A percentile compares a stretch with the other conserved stretches of the same genome.
Conservation (phyloP, 2,113 vertebrate genomes). For the Saccopteryx leptura region DNA sequence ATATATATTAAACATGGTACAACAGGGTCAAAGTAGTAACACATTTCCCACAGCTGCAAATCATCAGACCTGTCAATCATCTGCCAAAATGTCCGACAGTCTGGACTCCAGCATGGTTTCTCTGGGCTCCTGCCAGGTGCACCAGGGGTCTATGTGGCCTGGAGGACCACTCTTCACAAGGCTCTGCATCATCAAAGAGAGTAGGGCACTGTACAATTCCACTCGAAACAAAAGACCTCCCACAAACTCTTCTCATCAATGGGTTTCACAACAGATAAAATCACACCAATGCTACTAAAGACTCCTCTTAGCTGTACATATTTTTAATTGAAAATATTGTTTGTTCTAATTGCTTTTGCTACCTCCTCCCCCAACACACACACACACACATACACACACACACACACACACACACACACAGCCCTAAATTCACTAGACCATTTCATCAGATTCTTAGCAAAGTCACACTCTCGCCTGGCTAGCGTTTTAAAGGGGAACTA, state of each 20-base stretch:
- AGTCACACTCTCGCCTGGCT: slow-evolving; percentile 66
- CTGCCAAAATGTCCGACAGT: slow-evolving; percentile 76
- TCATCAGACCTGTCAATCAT: slow-evolving; percentile 66
- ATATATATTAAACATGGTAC: slow-evolving; percentile 81
- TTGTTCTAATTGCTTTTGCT: slow-evolving; percentile 32
- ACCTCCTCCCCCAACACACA: not conserved
- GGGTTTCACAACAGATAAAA: slow-evolving; percentile 51
- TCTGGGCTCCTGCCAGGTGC: slow-evolving; percentile 69
- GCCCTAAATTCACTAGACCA: slow-evolving; percentile 25
- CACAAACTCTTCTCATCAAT: not conserved
- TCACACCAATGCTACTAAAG: slow-evolving; percentile 71
- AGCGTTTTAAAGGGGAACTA: slow-evolving; percentile 67
- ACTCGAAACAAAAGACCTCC: not conserved
- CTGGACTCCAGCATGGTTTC: slow-evolving; percentile 68
- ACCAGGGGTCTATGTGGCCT: not conserved
- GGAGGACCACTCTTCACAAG: not conserved
- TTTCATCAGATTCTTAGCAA: slow-evolving; percentile 59
- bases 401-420: not conserved
- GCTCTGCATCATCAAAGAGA: not conserved
- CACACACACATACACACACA: too few species aligned
- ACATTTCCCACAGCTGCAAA: slow-evolving; percentile 80
- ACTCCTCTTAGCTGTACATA: not conserved
- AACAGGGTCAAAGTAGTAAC: slow-evolving; percentile 85
- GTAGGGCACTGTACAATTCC: not conserved
- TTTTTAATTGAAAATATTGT: not conserved